These are phyloP conservation scores for Abrostola triplasia DNA, from an alignment of 2,888 invertebrate genomes.

Conservation along the genomic window DNA sequence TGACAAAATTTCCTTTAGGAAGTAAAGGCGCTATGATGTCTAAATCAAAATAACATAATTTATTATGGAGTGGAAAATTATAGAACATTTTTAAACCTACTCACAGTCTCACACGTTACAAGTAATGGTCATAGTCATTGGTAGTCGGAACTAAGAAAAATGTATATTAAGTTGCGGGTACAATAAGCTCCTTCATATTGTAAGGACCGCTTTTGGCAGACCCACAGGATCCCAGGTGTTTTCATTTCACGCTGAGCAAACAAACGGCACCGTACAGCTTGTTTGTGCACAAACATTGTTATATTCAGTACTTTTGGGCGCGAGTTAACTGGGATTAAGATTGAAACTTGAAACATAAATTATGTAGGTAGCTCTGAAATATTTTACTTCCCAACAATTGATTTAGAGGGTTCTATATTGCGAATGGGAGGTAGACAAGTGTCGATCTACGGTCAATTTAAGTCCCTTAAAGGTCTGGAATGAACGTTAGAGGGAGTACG, in stretches of 20 bases:
- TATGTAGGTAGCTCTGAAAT: slow-evolving; percentile 25
- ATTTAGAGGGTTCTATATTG: slow-evolving; percentile 69
- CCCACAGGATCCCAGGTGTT: slow-evolving; percentile 66
- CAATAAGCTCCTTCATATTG: slow-evolving; percentile 48
- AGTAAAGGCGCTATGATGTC: too few relatives aligned
- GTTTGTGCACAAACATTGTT: slow-evolving; percentile 72
- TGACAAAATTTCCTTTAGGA: too few relatives aligned
- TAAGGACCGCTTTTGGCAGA: slow-evolving; percentile 51
- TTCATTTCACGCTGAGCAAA: slow-evolving; percentile 67
- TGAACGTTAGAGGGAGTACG: slow-evolving; percentile 66
- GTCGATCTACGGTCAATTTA: slow-evolving; percentile 79
- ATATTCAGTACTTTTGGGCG: slow-evolving; percentile 60
- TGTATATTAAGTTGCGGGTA: slow-evolving; percentile 38
- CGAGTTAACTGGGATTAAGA: slow-evolving; percentile 57
- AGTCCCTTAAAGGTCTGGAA: slow-evolving; percentile 70
- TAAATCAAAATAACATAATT: too few relatives aligned
- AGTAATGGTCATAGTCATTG: slow-evolving; percentile 7
- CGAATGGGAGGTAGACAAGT: slow-evolving; percentile 68
- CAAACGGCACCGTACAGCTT: slow-evolving; percentile 61
- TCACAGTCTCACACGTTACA: too few relatives aligned
- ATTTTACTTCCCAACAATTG: slow-evolving; percentile 62
- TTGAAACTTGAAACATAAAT: slow-evolving; percentile 42
- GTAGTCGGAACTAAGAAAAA: slow-evolving; percentile 25
- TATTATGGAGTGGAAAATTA: too few relatives aligned
- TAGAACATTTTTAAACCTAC: too few relatives aligned